Evolutionary conservation across 2,888 invertebrate species (phyloP), one percentile per base, ranked within the genome.

Genomic region (Iphiclides podalirius): DNA sequence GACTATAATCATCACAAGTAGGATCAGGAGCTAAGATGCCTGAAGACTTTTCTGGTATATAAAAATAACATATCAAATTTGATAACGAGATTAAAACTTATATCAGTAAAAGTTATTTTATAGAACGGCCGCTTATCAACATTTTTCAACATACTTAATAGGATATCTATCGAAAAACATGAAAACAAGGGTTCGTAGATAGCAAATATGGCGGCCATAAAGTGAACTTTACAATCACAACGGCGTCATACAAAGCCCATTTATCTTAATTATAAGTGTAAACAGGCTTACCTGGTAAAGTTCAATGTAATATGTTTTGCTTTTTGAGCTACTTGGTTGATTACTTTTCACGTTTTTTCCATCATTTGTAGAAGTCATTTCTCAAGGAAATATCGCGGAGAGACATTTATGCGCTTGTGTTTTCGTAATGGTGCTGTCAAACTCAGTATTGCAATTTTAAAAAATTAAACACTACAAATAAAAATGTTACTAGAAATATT

Each of bases 321-420:
- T 81, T 75, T 79, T 89, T 66, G 64, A 79, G 75, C 74, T 76
- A 78, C 79, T 80, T 66, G 76, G 76, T 78, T 75, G 77, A 78
- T 75, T 75, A 89, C 75, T 87, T 83, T 86, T 88, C 80, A 88
- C 85, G 71, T 88, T 85, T 85, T 85, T 86, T 76, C 79, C 86
- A 80, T 89, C 87, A 86, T 87, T 87, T 86, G 84, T 84, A 79
- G 89, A 89, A 89, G 86, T 88, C 89, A 89, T 89, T 88, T 89
- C 89, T 88, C 82, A 88, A 65, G 80, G 86, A 88, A 88, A 87
- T 85, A 86, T 85, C 79, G 81, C 83, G 85, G 86, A 80, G 84
- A 84, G 88, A 89, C 89, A 89, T 89, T 85, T 87, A 86, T 80
- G 80, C 81, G 88, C 88, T 89, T 87, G 88, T 89, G 87, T 89